Conservation (phyloP, 1,140 invertebrate species). For the Dinoponera quadriceps region DNA sequence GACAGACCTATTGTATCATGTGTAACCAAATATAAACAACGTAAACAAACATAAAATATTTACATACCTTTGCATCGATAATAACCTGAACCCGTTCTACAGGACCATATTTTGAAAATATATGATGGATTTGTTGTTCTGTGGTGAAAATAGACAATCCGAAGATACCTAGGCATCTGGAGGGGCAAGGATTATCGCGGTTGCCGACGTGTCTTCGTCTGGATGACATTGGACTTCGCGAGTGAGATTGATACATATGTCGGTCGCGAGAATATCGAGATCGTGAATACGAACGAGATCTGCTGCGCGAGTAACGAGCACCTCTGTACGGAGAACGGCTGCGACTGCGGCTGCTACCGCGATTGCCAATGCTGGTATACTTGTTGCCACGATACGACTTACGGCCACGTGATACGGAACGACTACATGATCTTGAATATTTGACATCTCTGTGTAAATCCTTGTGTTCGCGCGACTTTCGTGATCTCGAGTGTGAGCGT, state of each 20-base stretch:
- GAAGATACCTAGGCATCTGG: constrained; percentile 97
- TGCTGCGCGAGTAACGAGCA: constrained; percentile 85
- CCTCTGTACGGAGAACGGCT: constrained; percentile 85
- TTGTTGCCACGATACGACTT: constrained; percentile 80
- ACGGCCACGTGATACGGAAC: constrained; percentile 79
- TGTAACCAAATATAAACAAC: background rate
- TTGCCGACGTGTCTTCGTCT: constrained; percentile 87
- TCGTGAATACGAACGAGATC: constrained; percentile 85
- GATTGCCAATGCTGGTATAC: constrained; percentile 76
- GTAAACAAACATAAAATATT: too few species aligned
- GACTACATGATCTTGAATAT: constrained; percentile 82
- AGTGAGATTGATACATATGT: constrained; percentile 82
- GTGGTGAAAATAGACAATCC: constrained; percentile 97
- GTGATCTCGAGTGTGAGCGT: constrained; percentile 81
- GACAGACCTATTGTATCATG: background rate
- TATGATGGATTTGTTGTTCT: constrained; percentile 96
- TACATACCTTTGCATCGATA: constrained; percentile 95
- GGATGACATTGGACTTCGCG: constrained; percentile 87
- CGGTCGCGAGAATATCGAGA: constrained; percentile 82
- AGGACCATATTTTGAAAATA: constrained; percentile 96
- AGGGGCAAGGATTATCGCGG: constrained; percentile 94
- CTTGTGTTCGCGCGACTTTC: constrained; percentile 79
- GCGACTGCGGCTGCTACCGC: constrained; percentile 83
- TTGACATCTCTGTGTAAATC: constrained; percentile 79
- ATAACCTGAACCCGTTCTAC: constrained; percentile 98